Evolutionary conservation across 2,888 invertebrate genomes (phyloP).

Genomic region (Danaus chrysippus): DNA sequence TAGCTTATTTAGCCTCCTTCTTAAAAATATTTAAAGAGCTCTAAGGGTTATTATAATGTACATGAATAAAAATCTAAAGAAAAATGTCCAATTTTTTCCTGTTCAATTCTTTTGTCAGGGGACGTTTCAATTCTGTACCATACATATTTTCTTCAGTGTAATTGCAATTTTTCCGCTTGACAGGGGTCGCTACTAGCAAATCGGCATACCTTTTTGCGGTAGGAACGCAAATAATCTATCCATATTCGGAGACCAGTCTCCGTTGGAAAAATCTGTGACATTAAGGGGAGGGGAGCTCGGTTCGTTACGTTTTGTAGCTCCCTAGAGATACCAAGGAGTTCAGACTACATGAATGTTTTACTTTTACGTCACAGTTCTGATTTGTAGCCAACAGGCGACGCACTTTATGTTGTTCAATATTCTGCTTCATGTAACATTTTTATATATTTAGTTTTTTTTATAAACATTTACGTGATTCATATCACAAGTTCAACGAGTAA

Average conservation of each 20-base stretch:
- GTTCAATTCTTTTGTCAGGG: conserved; percentile 15
- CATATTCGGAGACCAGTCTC: conserved; percentile 47
- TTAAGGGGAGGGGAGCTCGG: conserved; percentile 63
- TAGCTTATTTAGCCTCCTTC: not conserved
- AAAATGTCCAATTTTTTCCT: not conserved
- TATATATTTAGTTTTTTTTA: conserved; percentile 57
- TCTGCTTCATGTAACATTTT: conserved; percentile 53
- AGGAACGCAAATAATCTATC: conserved; percentile 69
- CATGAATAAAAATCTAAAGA: not conserved
- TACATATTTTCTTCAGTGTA: conserved; percentile 30
- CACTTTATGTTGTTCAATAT: conserved; percentile 52
- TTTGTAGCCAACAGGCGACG: conserved; percentile 64
- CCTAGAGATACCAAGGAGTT: conserved; percentile 56
- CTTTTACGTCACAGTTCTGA: conserved; percentile 68
- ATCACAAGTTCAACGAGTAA: not conserved
- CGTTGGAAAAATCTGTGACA: conserved; percentile 65
- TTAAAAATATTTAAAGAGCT: not conserved
- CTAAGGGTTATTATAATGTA: not conserved
- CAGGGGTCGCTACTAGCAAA: conserved; percentile 48
- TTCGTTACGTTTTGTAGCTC: conserved; percentile 77
- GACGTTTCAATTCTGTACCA: conserved; percentile 22
- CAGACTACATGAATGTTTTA: conserved; percentile 69
- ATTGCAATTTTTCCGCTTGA: conserved; percentile 39
- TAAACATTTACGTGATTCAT: not conserved
- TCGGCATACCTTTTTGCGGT: conserved; percentile 52